Percentiles rank a stretch among this genome's conserved stretches.
Evolutionary conservation across 2,797 vertebrate genomes (phyloP).

Genomic region (Tamandua tetradactyla): DNA sequence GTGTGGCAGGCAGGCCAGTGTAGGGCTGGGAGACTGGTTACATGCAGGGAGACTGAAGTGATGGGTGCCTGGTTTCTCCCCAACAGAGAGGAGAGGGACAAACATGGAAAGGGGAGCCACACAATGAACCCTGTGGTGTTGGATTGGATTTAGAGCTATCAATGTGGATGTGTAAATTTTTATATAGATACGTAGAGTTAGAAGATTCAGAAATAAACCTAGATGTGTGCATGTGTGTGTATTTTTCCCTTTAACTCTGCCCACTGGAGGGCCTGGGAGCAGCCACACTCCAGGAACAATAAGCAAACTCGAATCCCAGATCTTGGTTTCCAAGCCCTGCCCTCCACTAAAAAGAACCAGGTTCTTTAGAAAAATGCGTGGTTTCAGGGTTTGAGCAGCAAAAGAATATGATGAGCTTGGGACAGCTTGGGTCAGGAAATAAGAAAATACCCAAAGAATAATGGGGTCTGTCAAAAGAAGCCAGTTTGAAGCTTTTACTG

Average conservation of each 20-base stretch:
- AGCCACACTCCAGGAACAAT: neutral
- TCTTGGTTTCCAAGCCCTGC: neutral
- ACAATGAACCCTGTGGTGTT: neutral
- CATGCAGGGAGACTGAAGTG: neutral
- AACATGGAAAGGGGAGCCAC: neutral
- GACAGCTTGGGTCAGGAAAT: neutral
- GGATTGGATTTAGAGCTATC: neutral
- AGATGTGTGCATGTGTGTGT: too few relatives aligned
- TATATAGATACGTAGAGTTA: neutral
- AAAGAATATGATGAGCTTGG: neutral
- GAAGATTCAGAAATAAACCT: neutral
- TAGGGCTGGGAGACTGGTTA: too few relatives aligned
- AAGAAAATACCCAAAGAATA: neutral
- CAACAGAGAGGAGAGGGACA: neutral
- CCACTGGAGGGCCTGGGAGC: neutral
- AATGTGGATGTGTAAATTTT: neutral
- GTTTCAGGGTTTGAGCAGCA: neutral
- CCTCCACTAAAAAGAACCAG: neutral
- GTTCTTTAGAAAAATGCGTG: neutral
- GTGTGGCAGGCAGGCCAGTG: neutral
- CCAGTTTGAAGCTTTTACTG: neutral
- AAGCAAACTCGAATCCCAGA: neutral
- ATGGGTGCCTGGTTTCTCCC: neutral
- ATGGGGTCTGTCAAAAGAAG: neutral
- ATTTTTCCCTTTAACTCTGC: too few relatives aligned